A percentile compares a stretch with the other conserved stretches of the same genome.
Conservation (phyloP, 2,113 vertebrate genomes). For the Cephalophus harveyi region DNA sequence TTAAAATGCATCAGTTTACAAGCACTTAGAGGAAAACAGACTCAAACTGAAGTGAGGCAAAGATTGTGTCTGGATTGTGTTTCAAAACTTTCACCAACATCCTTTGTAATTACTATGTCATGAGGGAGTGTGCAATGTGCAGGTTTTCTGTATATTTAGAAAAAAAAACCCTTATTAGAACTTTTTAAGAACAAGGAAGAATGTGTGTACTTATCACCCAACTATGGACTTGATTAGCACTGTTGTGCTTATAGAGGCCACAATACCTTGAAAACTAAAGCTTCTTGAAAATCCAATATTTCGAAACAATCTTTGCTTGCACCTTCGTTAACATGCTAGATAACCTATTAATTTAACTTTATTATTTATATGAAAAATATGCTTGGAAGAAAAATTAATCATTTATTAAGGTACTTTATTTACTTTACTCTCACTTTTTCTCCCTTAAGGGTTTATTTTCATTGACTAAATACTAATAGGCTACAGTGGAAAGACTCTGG, state of each 20-base stretch:
- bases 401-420: constrained; percentile 67
- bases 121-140: not conserved
- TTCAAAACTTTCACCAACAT: not conserved
- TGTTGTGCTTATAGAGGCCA: not conserved
- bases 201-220: not conserved
- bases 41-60: not conserved
- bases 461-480: not conserved
- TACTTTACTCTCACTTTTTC: constrained; percentile 21
- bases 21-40: not conserved
- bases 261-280: constrained; percentile 65
- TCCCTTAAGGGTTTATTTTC: constrained; percentile 9
- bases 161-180: constrained; percentile 58
- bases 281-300: constrained; percentile 36
- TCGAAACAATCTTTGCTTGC: constrained; percentile 27
- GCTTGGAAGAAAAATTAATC: constrained; percentile 72
- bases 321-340: constrained; percentile 59
- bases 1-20: not conserved
- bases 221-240: constrained; percentile 71
- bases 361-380: constrained; percentile 70
- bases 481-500: not conserved
- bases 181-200: constrained; percentile 67
- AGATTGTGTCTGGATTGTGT: constrained; percentile 48
- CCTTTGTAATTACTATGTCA: not conserved
- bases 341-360: constrained; percentile 73
- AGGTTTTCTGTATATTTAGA: constrained; percentile 27